phyloP scores from a whole-genome alignment of 2,797 vertebrate species.

The Rhinoraja longicauda region DNA sequence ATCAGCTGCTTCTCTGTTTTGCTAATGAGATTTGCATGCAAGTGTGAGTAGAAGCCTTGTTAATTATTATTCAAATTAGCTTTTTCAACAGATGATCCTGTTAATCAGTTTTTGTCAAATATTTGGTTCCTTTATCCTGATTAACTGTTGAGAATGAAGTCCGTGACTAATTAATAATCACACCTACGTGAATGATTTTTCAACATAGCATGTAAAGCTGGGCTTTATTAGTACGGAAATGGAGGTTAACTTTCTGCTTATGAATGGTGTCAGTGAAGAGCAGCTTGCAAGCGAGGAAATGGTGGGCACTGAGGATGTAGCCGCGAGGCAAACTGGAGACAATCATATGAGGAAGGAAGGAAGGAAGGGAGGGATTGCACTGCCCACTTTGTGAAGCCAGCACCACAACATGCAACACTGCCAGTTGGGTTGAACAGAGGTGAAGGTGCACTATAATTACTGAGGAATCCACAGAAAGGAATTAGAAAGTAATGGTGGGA shows the following conservation, averaged over 20 bases:
- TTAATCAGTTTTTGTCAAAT: background rate
- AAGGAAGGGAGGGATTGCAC: background rate
- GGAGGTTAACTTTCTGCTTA: background rate
- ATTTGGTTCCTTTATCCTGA: background rate
- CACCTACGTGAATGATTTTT: background rate
- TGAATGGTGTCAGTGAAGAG: background rate
- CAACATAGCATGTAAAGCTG: background rate
- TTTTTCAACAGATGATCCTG: conserved; percentile 5
- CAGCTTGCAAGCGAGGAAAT: background rate
- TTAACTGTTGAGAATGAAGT: background rate
- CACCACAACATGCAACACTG: background rate
- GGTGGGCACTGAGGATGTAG: background rate
- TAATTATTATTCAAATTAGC: conserved; percentile 28
- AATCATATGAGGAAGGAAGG: background rate
- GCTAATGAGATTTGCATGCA: background rate
- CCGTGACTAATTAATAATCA: background rate
- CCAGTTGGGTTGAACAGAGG: background rate
- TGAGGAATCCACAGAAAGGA: background rate
- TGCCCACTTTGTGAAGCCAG: background rate
- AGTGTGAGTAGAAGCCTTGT: background rate
- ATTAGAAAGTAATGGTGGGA: background rate
- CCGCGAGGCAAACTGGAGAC: background rate
- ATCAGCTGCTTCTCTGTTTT: conserved; percentile 6
- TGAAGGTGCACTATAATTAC: background rate
- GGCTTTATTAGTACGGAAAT: background rate